phyloP scores from a whole-genome alignment of 2,113 vertebrate genomes.

The Antennarius striatus region DNA sequence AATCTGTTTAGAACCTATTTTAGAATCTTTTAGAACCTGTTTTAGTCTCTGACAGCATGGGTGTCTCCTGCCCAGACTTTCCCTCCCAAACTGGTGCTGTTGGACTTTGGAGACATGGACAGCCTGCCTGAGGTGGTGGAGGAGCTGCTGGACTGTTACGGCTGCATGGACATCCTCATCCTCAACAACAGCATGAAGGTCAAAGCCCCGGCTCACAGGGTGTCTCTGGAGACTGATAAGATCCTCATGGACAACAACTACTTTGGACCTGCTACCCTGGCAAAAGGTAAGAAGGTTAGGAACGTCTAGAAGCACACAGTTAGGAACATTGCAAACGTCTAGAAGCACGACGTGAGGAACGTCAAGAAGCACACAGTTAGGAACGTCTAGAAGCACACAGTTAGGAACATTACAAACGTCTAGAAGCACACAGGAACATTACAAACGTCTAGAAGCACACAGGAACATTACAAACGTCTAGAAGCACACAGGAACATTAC shows the following conservation, averaged over 20 bases:
- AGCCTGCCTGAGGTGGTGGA: conserved; percentile 82
- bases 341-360: no score
- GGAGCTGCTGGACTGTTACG: conserved; percentile 90
- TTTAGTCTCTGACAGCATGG: no score
- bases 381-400: no score
- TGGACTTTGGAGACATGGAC: conserved; percentile 89
- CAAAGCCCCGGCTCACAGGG: conserved; percentile 87
- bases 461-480: no score
- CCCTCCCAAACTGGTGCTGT: conserved; percentile 87
- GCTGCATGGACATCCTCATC: conserved; percentile 91
- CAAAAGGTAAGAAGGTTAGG: conserved; percentile 83
- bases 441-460: no score
- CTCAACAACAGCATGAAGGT: conserved; percentile 92
- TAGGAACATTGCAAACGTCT: no score
- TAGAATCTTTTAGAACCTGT: not conserved
- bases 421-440: no score
- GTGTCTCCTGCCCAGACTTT: conserved; percentile 82
- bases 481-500: no score
- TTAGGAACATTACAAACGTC: no score
- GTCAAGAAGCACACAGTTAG: no score
- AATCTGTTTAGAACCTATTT: no score
- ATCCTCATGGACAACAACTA: conserved; percentile 95
- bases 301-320: not conserved
- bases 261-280: conserved; percentile 91
- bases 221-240: conserved; percentile 90